A percentile compares a stretch with the other conserved stretches of the same genome.
These are phyloP conservation scores for Erinaceus europaeus DNA, from an alignment of 2,113 vertebrate genomes.

Conservation along the genomic window DNA sequence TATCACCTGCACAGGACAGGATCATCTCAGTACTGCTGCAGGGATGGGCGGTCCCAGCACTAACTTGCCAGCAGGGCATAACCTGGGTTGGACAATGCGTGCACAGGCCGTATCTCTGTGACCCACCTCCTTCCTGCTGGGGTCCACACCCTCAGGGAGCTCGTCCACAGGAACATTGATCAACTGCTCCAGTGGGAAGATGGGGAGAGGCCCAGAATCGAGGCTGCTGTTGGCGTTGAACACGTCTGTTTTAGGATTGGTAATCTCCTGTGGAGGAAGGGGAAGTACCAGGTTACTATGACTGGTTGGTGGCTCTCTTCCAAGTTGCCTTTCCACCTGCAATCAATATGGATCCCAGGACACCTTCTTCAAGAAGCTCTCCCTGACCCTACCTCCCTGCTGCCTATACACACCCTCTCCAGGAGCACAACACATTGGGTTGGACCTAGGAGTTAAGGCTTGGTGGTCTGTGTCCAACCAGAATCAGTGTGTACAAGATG, in stretches of 20 bases:
- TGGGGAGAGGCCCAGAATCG: conserved; percentile 57
- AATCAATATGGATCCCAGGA: neutral
- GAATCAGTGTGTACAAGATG: neutral
- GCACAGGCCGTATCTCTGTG: neutral
- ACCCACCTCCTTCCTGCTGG: conserved; percentile 87
- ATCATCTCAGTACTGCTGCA: neutral
- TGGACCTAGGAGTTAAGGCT: neutral
- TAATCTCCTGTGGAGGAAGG: conserved; percentile 74
- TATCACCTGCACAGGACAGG: too few relatives aligned
- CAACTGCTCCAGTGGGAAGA: conserved; percentile 82
- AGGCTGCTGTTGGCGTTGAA: conserved; percentile 76
- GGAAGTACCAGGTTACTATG: neutral
- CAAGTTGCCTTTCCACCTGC: neutral
- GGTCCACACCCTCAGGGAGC: conserved; percentile 83
- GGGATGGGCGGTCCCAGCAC: neutral
- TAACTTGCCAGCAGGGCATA: neutral
- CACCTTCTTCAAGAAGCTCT: neutral
- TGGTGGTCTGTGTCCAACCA: neutral
- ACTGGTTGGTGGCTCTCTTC: neutral
- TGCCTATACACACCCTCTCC: neutral
- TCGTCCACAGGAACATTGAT: conserved; percentile 80
- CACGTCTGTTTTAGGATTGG: conserved; percentile 36
- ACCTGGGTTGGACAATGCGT: neutral
- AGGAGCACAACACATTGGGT: neutral
- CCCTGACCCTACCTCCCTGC: neutral